Base-by-base conservation (phyloP, 1,140 invertebrate genomes). In the Heliothis virescens region DNA sequence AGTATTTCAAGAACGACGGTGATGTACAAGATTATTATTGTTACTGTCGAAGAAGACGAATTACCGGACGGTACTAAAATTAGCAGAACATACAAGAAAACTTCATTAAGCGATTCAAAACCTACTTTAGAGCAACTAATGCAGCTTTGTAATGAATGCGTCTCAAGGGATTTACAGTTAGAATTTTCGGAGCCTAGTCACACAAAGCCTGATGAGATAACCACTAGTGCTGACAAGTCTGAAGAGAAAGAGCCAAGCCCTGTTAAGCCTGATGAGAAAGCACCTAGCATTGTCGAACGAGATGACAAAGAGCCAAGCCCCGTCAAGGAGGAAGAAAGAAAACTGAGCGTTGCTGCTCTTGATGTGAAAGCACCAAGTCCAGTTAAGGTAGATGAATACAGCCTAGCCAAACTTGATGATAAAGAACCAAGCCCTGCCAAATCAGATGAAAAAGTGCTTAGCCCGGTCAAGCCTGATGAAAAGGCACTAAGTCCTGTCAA, bases 11-110 rank as follows among this genome's bases (percentile, higher is more conserved):
- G 41, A 65, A 77, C 47, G 11, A 48, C 26, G 41, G 18, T 48
- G 15, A 16, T 77, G n/a, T 77, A 77, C 16, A 77, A 77, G 60
- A 77, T 77, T 18, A 29, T 50, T 0, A 77, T 53, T 2, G 15
- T 41, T 3, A 77, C 60, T 34, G 3, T 41, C 15, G 60, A 77
- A 55, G 74, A 77, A 65, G 74, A 77, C 21, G 60, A 65, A 10
- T 50, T 77, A 3, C 74, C 74, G 5, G 74, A 77, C 34, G 74
- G 74, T 29, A 53, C 59, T 12, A 65, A 65, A 52, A 13, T 53
- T 2, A 65, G 13, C 12, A 52, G 60, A 65, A 65, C 59, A 41
- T 55, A 34, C 47, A 77, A 52, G 4, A 65, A 63, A 63, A 34
- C 60, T 53, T 41, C 60, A 16, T 1, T 77, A 0, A 62, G 57